A percentile compares a stretch with the other conserved stretches of the same genome.
phyloP scores from a whole-genome alignment of 1,140 invertebrate genomes.

The Drosophila pallidifrons region DNA sequence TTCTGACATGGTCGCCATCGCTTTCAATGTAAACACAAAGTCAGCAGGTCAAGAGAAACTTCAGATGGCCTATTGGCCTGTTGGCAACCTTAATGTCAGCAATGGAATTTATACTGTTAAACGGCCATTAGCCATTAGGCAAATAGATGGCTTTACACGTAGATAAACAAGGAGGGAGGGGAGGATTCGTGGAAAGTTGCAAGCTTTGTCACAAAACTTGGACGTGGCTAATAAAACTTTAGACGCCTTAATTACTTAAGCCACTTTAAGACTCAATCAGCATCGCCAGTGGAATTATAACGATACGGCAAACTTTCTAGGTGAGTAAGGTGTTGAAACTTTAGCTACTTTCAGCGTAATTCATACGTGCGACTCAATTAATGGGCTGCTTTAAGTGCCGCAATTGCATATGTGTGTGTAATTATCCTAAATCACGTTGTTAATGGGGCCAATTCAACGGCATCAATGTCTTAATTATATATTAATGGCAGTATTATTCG shows the following conservation, averaged over 20 bases:
- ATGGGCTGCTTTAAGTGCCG: conserved; percentile 17
- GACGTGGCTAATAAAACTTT: conserved; percentile 56
- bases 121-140: conserved; percentile 40
- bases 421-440: conserved; percentile 9
- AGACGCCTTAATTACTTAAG: conserved; percentile 60
- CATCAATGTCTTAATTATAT: conserved; percentile 7
- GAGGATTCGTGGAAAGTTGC: conserved; percentile 17
- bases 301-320: conserved; percentile 6
- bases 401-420: conserved; percentile 24
- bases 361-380: conserved; percentile 9
- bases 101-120: conserved; percentile 38
- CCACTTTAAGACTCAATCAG: conserved; percentile 68
- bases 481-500: not conserved
- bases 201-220: conserved; percentile 42
- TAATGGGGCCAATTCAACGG: conserved; percentile 12
- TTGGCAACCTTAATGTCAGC: not conserved
- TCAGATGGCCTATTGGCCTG: not conserved
- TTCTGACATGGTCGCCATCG: not conserved
- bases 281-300: conserved; percentile 50
- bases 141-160: conserved; percentile 44
- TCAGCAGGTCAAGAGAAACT: not conserved
- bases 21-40: not conserved
- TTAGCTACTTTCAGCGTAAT: not conserved
- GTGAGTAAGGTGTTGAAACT: conserved; percentile 1
- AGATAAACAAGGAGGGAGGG: conserved; percentile 34